Percentiles rank a stretch among this genome's conserved stretches.
Conservation (phyloP, 2,797 vertebrate species). For the Chanos chanos region DNA sequence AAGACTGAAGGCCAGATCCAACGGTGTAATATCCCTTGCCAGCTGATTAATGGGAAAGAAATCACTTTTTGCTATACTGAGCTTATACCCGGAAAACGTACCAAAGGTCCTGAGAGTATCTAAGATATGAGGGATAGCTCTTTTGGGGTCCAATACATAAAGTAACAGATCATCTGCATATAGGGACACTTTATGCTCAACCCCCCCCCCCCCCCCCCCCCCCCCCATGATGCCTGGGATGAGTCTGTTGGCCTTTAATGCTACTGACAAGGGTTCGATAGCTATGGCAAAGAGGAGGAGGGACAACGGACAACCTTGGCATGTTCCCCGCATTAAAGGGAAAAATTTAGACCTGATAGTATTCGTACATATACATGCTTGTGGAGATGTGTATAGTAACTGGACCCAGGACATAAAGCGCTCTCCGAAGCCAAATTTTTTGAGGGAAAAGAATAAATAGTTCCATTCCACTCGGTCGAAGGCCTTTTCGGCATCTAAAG, state of each 20-base stretch:
- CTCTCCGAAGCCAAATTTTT: not conserved
- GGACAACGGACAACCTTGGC: slow-evolving; percentile 7
- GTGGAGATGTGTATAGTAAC: not conserved
- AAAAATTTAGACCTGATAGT: not conserved
- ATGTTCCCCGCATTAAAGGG: not conserved
- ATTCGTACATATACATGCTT: not conserved
- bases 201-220: not conserved
- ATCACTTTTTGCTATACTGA: not conserved
- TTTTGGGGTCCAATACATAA: not conserved
- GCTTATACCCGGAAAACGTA: slow-evolving; percentile 1
- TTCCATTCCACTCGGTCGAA: slow-evolving; percentile 16
- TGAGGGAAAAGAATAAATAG: not conserved
- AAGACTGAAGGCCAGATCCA: not conserved
- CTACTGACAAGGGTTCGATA: not conserved
- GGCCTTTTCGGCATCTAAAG: slow-evolving; percentile 15
- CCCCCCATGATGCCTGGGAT: not conserved
- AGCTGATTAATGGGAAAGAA: not conserved
- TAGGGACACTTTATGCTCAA: not conserved
- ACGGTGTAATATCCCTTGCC: not conserved
- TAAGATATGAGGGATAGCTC: not conserved
- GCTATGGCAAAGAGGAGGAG: not conserved
- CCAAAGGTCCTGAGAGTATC: not conserved
- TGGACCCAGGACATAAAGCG: not conserved
- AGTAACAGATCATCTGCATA: slow-evolving; percentile 1
- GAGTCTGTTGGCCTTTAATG: not conserved